Conservation (phyloP, 2,888 invertebrate species). For the Megalurothrips usitatus region DNA sequence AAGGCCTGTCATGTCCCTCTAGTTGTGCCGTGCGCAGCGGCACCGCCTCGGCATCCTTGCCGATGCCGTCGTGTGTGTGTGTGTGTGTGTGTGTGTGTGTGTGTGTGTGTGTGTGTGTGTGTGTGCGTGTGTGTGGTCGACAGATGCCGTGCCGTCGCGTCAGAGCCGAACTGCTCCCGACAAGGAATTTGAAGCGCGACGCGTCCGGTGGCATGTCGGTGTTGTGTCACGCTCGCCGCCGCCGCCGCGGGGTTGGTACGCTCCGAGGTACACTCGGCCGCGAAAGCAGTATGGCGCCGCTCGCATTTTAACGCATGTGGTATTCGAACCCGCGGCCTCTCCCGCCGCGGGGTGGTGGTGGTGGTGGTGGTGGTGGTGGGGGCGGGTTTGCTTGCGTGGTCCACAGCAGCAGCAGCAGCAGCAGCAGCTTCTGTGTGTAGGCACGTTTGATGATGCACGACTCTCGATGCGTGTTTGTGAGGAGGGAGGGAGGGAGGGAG, state of each 20-base stretch:
- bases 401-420: too few relatives aligned
- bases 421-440: too few relatives aligned
- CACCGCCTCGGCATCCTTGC: not conserved
- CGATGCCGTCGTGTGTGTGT: not conserved
- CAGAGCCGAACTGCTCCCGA: not conserved
- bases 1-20: not conserved
- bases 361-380: too few relatives aligned
- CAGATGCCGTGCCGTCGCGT: not conserved
- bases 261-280: not conserved
- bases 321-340: too few relatives aligned
- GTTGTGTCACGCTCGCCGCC: not conserved
- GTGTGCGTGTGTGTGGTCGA: not conserved
- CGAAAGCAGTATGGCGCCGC: not conserved
- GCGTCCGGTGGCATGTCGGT: not conserved
- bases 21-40: not conserved
- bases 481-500: not conserved
- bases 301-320: too few relatives aligned
- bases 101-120: not conserved
- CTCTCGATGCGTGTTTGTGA: not conserved
- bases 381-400: too few relatives aligned
- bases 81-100: not conserved
- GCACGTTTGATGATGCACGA: too few relatives aligned
- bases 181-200: too few relatives aligned
- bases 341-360: too few relatives aligned
- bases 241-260: not conserved